Conservation (phyloP, 2,797 vertebrate genomes). For the Columba guinea region DNA sequence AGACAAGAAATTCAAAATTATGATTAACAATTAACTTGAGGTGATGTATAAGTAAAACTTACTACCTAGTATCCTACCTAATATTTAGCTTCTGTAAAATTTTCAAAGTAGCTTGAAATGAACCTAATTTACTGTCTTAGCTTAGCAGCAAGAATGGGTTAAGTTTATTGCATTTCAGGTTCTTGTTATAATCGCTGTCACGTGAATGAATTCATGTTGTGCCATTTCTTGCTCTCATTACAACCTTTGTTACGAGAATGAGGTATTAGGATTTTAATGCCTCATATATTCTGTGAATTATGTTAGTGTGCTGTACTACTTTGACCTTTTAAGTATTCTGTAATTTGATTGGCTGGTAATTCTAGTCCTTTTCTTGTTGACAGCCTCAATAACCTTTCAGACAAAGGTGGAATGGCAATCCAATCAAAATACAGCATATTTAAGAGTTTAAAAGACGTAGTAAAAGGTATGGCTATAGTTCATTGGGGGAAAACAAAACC, state of each 20-base stretch:
- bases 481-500: neutral
- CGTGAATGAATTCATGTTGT: conserved; percentile 67
- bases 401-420: conserved; percentile 44
- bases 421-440: conserved; percentile 56
- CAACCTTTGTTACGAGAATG: conserved; percentile 69
- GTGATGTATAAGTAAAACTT: neutral
- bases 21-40: neutral
- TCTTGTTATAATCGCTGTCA: conserved; percentile 60
- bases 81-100: neutral
- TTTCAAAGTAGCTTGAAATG: neutral
- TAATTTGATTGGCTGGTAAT: conserved; percentile 71
- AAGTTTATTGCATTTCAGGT: conserved; percentile 70
- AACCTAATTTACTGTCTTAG: neutral
- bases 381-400: conserved; percentile 60
- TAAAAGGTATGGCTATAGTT: neutral
- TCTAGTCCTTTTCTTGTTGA: conserved; percentile 63
- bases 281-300: conserved; percentile 69
- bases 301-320: conserved; percentile 60
- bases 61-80: neutral
- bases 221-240: conserved; percentile 71
- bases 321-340: conserved; percentile 68
- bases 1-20: neutral
- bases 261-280: conserved; percentile 68
- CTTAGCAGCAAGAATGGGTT: conserved; percentile 60
- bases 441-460: conserved; percentile 9